These are phyloP conservation scores for Perithous albicinctus DNA, from an alignment of 2,888 invertebrate species.

Conservation along the genomic window DNA sequence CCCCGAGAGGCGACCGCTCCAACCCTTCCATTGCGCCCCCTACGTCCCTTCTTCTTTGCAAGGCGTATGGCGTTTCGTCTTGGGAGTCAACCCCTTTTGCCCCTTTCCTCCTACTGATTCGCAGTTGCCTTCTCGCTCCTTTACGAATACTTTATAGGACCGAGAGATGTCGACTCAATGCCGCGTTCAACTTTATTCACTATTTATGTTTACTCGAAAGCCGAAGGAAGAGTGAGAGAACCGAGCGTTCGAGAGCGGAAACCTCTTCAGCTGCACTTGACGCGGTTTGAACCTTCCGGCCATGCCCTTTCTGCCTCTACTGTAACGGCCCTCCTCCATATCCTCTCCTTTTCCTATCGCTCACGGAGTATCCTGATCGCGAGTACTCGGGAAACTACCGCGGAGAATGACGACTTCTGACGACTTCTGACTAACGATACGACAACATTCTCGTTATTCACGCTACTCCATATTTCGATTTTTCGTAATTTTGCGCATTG, in stretches of 20 bases:
- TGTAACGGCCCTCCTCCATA: background rate
- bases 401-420: background rate
- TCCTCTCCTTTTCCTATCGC: background rate
- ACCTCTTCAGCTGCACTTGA: constrained; percentile 37
- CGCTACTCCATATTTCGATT: too few species aligned
- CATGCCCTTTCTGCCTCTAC: background rate
- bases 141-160: constrained; percentile 83
- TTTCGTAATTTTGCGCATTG: too few species aligned
- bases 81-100: constrained; percentile 64
- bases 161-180: constrained; percentile 75
- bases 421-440: constrained; percentile 2
- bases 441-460: too few species aligned
- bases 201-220: constrained; percentile 80
- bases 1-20: constrained; percentile 57
- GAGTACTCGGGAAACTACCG: background rate
- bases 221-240: constrained; percentile 66
- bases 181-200: constrained; percentile 77
- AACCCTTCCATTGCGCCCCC: constrained; percentile 62
- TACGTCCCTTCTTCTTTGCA: constrained; percentile 19
- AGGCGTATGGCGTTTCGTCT: constrained; percentile 44
- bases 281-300: constrained; percentile 53
- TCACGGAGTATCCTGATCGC: background rate
- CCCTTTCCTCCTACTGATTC: constrained; percentile 57
- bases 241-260: constrained; percentile 45
- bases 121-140: constrained; percentile 71